A percentile compares a stretch with the other conserved stretches of the same genome.
These are phyloP conservation scores for Eupithecia tripunctaria DNA, from an alignment of 2,888 invertebrate species.

Conservation along the genomic window DNA sequence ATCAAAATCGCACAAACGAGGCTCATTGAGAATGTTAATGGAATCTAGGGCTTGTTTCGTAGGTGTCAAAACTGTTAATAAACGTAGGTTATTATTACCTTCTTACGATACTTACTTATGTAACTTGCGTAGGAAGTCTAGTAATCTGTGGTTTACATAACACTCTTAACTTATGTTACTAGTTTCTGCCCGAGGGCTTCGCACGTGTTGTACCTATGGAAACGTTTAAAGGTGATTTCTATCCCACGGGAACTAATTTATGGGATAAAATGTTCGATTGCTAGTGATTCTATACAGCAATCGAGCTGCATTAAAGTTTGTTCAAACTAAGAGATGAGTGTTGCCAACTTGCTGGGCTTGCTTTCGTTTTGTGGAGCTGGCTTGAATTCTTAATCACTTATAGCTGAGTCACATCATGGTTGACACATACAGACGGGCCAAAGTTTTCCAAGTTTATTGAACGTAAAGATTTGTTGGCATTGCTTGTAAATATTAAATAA, in stretches of 20 bases:
- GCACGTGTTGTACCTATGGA: no score
- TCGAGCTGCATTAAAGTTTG: slow-evolving; percentile 20
- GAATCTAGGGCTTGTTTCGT: slow-evolving; percentile 1
- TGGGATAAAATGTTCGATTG: no score
- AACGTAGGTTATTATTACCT: not conserved
- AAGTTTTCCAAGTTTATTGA: not conserved
- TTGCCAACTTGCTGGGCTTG: slow-evolving; percentile 10
- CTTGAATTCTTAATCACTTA: slow-evolving; percentile 8
- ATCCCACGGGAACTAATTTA: no score
- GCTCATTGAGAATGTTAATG: not conserved
- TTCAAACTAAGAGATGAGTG: slow-evolving; percentile 23
- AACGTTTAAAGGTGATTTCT: no score
- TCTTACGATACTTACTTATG: not conserved
- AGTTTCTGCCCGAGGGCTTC: no score
- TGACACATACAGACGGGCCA: not conserved
- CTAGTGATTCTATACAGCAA: slow-evolving; percentile 51
- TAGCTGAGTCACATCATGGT: not conserved
- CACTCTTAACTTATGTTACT: not conserved
- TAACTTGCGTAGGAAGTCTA: not conserved
- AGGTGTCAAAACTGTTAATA: not conserved
- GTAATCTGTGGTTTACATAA: not conserved
- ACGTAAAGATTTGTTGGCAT: not conserved
- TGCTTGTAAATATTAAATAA: not conserved
- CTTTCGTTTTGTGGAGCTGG: slow-evolving; percentile 1
- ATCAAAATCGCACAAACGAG: not conserved